These are phyloP conservation scores for Calycopis cecrops DNA, from an alignment of 1,140 invertebrate species.

Conservation along the genomic window DNA sequence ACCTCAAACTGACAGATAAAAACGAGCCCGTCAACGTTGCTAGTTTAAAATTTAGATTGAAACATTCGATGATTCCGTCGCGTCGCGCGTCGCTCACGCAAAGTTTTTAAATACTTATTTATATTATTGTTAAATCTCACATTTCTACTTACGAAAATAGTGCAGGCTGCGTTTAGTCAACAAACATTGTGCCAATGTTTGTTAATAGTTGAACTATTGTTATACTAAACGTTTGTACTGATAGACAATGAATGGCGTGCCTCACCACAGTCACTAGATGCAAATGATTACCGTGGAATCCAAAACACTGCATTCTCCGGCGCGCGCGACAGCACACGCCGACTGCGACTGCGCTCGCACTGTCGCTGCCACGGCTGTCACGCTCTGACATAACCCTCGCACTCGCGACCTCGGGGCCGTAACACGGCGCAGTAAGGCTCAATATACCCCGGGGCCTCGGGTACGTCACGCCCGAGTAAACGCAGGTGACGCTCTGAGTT, in stretches of 20 bases:
- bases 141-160: too few species aligned
- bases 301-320: constrained; percentile 64
- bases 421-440: constrained; percentile 31
- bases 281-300: constrained; percentile 57
- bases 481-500: constrained; percentile 37
- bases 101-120: too few species aligned
- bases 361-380: constrained; percentile 45
- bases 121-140: too few species aligned
- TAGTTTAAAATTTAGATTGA: too few species aligned
- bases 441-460: constrained; percentile 20
- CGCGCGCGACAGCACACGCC: constrained; percentile 59
- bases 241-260: neutral
- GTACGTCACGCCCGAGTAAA: constrained; percentile 38
- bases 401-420: constrained; percentile 36
- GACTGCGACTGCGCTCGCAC: constrained; percentile 23
- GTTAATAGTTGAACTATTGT: too few species aligned
- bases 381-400: constrained; percentile 53
- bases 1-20: too few species aligned
- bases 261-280: neutral
- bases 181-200: too few species aligned
- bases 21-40: too few species aligned
- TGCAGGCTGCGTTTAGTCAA: too few species aligned
- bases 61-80: too few species aligned
- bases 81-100: too few species aligned
- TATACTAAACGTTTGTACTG: neutral